Percentiles rank a stretch among this genome's conserved stretches.
These are phyloP conservation scores for Nebria ingens DNA, from an alignment of 1,140 invertebrate species.

Conservation along the genomic window DNA sequence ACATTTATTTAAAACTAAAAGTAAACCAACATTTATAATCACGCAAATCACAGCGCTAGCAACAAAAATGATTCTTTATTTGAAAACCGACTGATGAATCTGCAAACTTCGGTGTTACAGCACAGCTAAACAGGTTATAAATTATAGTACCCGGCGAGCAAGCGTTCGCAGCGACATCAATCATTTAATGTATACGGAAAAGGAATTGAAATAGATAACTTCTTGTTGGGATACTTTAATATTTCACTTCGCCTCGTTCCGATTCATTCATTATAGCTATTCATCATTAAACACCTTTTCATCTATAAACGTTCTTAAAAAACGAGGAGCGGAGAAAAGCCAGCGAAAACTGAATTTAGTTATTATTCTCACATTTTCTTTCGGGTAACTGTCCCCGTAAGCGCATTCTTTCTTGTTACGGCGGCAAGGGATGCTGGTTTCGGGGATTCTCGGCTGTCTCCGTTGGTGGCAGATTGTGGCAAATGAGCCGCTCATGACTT, in stretches of 20 bases:
- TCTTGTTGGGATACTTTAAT: neutral
- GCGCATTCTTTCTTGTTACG: neutral
- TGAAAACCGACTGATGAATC: too few species aligned
- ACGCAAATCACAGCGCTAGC: too few species aligned
- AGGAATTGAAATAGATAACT: slow-evolving; percentile 6
- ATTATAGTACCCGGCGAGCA: neutral
- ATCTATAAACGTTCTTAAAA: neutral
- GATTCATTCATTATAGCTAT: neutral
- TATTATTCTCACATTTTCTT: neutral
- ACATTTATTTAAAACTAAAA: too few species aligned
- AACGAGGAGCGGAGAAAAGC: neutral
- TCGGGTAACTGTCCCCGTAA: neutral
- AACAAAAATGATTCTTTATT: too few species aligned
- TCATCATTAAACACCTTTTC: slow-evolving; percentile 3
- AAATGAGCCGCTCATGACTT: slow-evolving; percentile 3
- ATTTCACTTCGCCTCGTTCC: neutral
- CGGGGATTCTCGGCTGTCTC: neutral
- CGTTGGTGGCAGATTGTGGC: slow-evolving; percentile 2
- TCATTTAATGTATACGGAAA: neutral
- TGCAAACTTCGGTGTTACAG: too few species aligned
- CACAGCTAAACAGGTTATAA: too few species aligned
- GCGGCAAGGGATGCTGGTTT: neutral
- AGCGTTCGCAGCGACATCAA: slow-evolving; percentile 1
- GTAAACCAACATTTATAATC: too few species aligned
- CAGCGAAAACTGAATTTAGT: too few species aligned